Evolutionary conservation across 2,888 invertebrate genomes (phyloP), one percentile per base, ranked within the genome.

Genomic region (Buathra laborator): DNA sequence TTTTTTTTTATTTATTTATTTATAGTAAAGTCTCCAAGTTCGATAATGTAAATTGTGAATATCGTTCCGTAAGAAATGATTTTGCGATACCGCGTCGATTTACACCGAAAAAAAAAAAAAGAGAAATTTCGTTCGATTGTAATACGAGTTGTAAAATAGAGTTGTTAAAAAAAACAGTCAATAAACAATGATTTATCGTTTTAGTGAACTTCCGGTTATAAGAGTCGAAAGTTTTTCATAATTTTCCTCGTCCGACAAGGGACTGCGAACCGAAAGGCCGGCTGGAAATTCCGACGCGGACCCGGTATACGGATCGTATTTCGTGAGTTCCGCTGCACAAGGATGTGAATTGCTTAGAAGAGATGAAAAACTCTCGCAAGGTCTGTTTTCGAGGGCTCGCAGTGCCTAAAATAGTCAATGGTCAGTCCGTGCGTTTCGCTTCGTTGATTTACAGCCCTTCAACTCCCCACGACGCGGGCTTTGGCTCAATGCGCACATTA

Each of bases 371-470:
- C 29, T 56, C 46, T 51, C 6, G 16, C 62, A 51, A 32, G 59
- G 32, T 66, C 62, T 72, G 64, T 72, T 72, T 77, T 78, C 48
- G 19, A 67, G 67, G 64, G 16, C 56, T 43, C 48, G 71, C 67
- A 62, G 46, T 29, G 71, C 44, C 76, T 29, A 44, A 77, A 81
- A 81, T 53, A 64, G 81, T 64, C 67, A 81, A 81, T 72, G 84
- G 81, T 66, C 81, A 84, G 72, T 68, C 51, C 70, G 62, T 32
- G 71, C 56, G 59, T 56, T 37, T 77, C 67, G 67, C 62, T 44
- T 71, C 51, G 76, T 67, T 81, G 77, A 81, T 81, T 74, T 84
- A 81, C 77, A 74, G 62, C 84, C 67, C 48, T 64, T 70, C 32
- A 37, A 43, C 19, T 53, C 24, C 44, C 56, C 70, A 43, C 29